Conservation (phyloP, 2,113 vertebrate genomes). For the Alosa alosa region DNA sequence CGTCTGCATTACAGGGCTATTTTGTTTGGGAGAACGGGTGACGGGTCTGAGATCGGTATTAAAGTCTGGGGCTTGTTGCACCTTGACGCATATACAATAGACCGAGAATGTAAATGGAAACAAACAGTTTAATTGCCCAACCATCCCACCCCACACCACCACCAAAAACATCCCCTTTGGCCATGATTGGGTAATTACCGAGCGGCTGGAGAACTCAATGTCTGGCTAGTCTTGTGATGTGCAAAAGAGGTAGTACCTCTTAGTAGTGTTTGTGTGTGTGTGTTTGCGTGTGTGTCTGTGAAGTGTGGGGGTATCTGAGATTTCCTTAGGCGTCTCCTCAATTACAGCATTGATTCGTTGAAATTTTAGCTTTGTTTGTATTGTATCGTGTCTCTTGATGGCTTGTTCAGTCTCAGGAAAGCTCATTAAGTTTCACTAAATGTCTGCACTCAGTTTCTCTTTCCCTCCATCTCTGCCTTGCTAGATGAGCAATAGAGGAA, state of each 20-base stretch:
- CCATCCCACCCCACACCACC: not conserved
- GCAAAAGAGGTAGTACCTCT: constrained; percentile 51
- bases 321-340: constrained; percentile 28
- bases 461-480: not conserved
- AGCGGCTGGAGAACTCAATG: constrained; percentile 37
- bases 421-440: constrained; percentile 59
- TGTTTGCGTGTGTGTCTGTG: not conserved
- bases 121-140: constrained; percentile 50
- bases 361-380: constrained; percentile 42
- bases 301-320: constrained; percentile 23
- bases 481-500: constrained; percentile 12
- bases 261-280: not conserved
- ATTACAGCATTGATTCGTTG: constrained; percentile 53
- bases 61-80: constrained; percentile 22
- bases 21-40: not conserved
- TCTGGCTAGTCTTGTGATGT: constrained; percentile 40
- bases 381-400: constrained; percentile 48
- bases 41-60: not conserved
- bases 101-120: constrained; percentile 37
- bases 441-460: constrained; percentile 33
- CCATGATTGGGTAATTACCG: constrained; percentile 50
- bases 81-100: constrained; percentile 29
- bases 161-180: constrained; percentile 47
- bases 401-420: constrained; percentile 41
- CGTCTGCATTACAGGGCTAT: constrained; percentile 1